These are phyloP conservation scores for Eupelmus urozonus DNA, from an alignment of 2,888 invertebrate genomes.

Conservation along the genomic window DNA sequence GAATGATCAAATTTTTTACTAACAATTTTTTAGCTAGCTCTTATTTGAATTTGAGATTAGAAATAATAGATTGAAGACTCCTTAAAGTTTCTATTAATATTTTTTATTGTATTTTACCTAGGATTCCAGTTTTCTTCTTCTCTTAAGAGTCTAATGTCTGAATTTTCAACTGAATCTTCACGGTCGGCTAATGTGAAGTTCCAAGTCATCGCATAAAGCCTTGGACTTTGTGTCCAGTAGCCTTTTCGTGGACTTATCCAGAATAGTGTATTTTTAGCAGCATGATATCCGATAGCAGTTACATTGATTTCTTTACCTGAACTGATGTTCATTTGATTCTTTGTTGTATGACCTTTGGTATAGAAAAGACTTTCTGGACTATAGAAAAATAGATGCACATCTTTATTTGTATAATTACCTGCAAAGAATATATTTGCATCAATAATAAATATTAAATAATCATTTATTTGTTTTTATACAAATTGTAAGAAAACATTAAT, in stretches of 20 bases:
- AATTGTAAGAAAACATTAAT: too few relatives aligned
- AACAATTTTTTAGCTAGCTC: too few relatives aligned
- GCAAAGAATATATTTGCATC: neutral
- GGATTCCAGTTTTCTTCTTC: too few relatives aligned
- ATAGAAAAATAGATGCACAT: neutral
- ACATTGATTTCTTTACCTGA: neutral
- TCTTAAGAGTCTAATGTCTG: too few relatives aligned
- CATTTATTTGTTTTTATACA: too few relatives aligned
- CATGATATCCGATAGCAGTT: neutral
- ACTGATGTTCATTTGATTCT: neutral
- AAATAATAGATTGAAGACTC: too few relatives aligned
- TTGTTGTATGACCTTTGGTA: neutral
- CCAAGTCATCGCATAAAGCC: neutral
- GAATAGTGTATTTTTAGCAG: neutral
- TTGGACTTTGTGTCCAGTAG: neutral
- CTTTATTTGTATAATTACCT: neutral
- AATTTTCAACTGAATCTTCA: too few relatives aligned
- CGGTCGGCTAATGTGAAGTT: neutral
- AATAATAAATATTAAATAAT: too few relatives aligned
- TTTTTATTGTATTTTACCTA: too few relatives aligned
- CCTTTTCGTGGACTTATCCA: neutral
- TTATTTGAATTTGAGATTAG: too few relatives aligned
- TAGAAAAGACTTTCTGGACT: neutral
- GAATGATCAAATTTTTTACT: too few relatives aligned
- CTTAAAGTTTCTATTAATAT: too few relatives aligned